A percentile compares a stretch with the other conserved stretches of the same genome.
Evolutionary conservation across 1,140 invertebrate genomes (phyloP).

Genomic region (Drosophila funebris): DNA sequence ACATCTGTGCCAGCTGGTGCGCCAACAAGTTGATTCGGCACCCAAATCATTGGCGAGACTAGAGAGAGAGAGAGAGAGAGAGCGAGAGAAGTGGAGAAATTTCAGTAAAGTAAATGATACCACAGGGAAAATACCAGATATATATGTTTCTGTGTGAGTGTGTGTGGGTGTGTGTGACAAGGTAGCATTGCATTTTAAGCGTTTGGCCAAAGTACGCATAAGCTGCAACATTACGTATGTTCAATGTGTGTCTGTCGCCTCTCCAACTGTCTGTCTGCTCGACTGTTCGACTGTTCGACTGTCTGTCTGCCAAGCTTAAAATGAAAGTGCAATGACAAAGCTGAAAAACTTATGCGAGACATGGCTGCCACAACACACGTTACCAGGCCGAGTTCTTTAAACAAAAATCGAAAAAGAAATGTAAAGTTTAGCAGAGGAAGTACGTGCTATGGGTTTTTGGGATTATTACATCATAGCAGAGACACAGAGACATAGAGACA

Average conservation of each 20-base stretch:
- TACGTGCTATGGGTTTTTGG: constrained; percentile 53
- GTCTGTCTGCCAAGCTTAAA: constrained; percentile 32
- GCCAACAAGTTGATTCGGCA: constrained; percentile 94
- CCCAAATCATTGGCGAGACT: constrained; percentile 97
- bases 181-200: constrained; percentile 57
- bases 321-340: constrained; percentile 80
- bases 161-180: too few species aligned
- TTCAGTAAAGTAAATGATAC: constrained; percentile 67
- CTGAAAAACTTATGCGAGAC: constrained; percentile 59
- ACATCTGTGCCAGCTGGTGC: constrained; percentile 94
- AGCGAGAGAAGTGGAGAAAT: constrained; percentile 17
- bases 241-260: constrained; percentile 42
- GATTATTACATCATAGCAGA: constrained; percentile 6
- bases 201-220: constrained; percentile 72
- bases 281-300: constrained; percentile 1
- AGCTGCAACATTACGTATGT: constrained; percentile 73
- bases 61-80: constrained; percentile 39
- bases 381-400: constrained; percentile 8
- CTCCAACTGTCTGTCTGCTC: constrained; percentile 1
- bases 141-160: constrained; percentile 9
- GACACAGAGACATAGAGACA: too few species aligned
- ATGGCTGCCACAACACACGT: constrained; percentile 57
- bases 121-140: constrained; percentile 20
- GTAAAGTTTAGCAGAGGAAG: constrained; percentile 51
- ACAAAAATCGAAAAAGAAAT: constrained; percentile 26